Evolutionary conservation across 1,140 invertebrate species (phyloP), one percentile per base, ranked within the genome.

Genomic region (Zaprionus tsacasi): DNA sequence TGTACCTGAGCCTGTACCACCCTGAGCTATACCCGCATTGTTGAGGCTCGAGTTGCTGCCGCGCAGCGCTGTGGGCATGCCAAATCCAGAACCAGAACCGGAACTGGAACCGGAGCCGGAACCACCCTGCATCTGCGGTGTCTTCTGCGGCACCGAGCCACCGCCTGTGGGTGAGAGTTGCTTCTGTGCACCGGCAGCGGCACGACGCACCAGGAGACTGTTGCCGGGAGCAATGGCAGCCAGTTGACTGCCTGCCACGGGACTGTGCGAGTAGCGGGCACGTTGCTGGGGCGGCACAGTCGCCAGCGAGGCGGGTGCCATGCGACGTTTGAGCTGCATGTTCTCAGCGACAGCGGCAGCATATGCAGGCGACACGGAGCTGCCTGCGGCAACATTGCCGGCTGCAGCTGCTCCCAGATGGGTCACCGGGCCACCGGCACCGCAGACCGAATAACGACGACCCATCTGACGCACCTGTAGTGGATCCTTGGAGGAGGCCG

Each of bases 381-480:
- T 40, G 30, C 38, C 13, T 5, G 38, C 13, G 38, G 6, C 40
- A 6, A 10, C 3, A 15, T 10, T 15, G 8, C n/a, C 5, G 43
- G n/a, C 15, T 6, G 6, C 43, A 8, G 45, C 43, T 17, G n/a
- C 15, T 5, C 15, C 15, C 8, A 21, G 30, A 10, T 11, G 21
- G 21, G 30, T 25, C 3, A 15, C 17, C 13, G 59, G 36, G 1
- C 63, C 69, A 15, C 69, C 65, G 17, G 38, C 67, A 10, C 74
- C 85, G 27, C 83, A 88, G 11, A 88, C 60, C 13, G 85, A 88
- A 12, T 69, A 88, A 11, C 85, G 59, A 6, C 83, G 55, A 2
- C 65, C 67, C 78, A 85, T 69, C 50, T 71, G 72, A 1, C 75
- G 80, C 4, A 75, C 48, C 50, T 73, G 73, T 0, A 61, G 1